Base-by-base conservation (phyloP, 2,113 vertebrate species). In the Cryptomyrus ogoouensis region DNA sequence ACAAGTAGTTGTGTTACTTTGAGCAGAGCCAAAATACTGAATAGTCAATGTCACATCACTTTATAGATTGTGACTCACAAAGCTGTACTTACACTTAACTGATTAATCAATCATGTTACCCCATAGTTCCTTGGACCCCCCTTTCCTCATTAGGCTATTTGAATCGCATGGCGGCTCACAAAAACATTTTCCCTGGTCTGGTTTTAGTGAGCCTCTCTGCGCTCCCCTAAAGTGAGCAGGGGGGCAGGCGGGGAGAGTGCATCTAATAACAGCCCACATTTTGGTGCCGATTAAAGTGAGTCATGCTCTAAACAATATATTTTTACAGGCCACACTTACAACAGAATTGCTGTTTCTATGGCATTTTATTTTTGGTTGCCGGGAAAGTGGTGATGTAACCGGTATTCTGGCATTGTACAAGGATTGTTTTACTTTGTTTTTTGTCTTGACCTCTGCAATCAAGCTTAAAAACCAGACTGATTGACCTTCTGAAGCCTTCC, bases 131-230 rank as follows among this genome's bases (percentile, higher is more conserved):
- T 58, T 3, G 52, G 42, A 35, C 53, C n/a, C 44, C 47, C 58
- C 56, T 90, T 91, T 89, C 90, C 90, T 92, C 90, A 91, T 91
- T 24, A 91, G 89, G n/a, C 77, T 44, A 66, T 92, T 91, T 91
- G 90, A 74, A 91, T 90, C 56, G 19, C 56, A 46, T 90, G 70
- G 7, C 89, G 83, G 52, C 46, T 39, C 89, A 90, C 92, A 87
- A 89, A 91, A 80, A 47, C 56, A 27, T 1, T 27, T 87, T 66
- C 83, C 88, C 90, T 50, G 91, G 83, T 88, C 70, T 88, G 50
- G 86, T 90, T 91, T 91, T 92, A 66, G 24, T 90, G 88, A 31
- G 35, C 46, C 80, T 47, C 13, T 58, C 42, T 83, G 49, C 21
- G n/a, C 35, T 24, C 53, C 42, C n/a, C 13, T 52, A 49, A 52